Evolutionary conservation across 1,140 invertebrate species (phyloP), one percentile per base, ranked within the genome.

Genomic region (Cydia amplana): DNA sequence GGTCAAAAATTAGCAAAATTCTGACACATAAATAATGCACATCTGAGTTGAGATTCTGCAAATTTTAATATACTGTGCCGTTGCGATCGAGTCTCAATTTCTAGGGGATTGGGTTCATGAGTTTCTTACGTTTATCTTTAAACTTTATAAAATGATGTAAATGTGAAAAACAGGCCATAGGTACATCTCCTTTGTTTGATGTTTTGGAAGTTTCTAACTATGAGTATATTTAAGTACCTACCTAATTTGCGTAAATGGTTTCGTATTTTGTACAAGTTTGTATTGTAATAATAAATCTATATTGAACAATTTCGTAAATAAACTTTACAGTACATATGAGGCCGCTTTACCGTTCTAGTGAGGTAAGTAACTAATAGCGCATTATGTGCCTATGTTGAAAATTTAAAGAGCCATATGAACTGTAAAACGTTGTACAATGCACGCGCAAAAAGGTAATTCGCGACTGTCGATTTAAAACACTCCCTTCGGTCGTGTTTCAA

Each of bases 81-180:
- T 60, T 23, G 55, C n/a, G 51, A 18, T 23, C 1, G 7, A n/a
- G 55, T 23, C 20, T 60, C 18, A 23, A 60, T 23, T 23, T 60
- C 9, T 60, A 10, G 20, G 20, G 20, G 55, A 60, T 60, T 60
- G 20, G 20, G 55, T 60, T 60, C 55, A 60, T 60, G 55, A 60
- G 20, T 60, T 60, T 60, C 16, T 60, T 60, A 60, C 55, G 55
- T 60, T 60, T 60, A 60, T 60, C 18, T 60, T 23, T 23, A 23
- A 60, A 60, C 18, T 60, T 60, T 23, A 2, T 23, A 23, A 60
- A 60, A 20, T 60, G 20, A 60, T 23, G 55, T 60, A 60, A 60
- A 60, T 23, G 23, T 60, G 20, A 60, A 60, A 60, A 60, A 23
- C 55, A 60, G 55, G 16, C 18, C 51, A 60, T 20, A n/a, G n/a